phyloP scores from a whole-genome alignment of 1,140 invertebrate species.

The Zaprionus ghesquierei region DNA sequence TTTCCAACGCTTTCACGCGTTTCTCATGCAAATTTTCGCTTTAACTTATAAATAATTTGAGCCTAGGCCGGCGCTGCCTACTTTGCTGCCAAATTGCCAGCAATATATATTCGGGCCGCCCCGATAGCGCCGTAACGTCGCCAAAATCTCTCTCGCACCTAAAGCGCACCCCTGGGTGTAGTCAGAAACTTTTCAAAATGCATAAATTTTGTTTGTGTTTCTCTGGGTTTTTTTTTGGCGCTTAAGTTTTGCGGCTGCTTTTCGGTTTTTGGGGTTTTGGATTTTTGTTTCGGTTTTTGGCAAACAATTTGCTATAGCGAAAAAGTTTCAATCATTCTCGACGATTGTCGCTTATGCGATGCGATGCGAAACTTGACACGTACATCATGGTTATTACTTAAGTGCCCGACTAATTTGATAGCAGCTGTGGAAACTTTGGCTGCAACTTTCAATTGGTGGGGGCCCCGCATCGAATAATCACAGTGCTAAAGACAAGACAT shows the following conservation, averaged over 20 bases:
- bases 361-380: slow-evolving; percentile 55
- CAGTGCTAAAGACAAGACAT: slow-evolving; percentile 38
- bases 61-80: slow-evolving; percentile 4
- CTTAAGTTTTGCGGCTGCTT: slow-evolving; percentile 24
- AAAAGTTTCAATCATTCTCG: slow-evolving; percentile 71
- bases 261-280: slow-evolving; percentile 10
- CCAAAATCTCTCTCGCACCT: slow-evolving; percentile 35
- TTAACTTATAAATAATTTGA: slow-evolving; percentile 9
- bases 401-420: slow-evolving; percentile 41
- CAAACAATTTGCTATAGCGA: slow-evolving; percentile 30
- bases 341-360: slow-evolving; percentile 34
- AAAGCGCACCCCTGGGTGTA: slow-evolving; percentile 62
- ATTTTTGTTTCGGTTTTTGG: slow-evolving; percentile 20
- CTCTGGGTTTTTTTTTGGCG: slow-evolving; percentile 3
- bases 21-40: neutral
- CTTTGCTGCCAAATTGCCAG: slow-evolving; percentile 44
- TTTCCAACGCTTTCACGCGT: neutral
- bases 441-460: slow-evolving; percentile 48
- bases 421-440: slow-evolving; percentile 38
- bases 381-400: slow-evolving; percentile 44
- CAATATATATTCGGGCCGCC: slow-evolving; percentile 45
- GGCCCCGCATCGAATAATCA: slow-evolving; percentile 49
- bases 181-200: slow-evolving; percentile 64
- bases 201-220: slow-evolving; percentile 51
- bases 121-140: slow-evolving; percentile 11